Evolutionary conservation across 92 coral and sea anemone genomes (phyloP).

Genomic region (Pocillopora meandrina): DNA sequence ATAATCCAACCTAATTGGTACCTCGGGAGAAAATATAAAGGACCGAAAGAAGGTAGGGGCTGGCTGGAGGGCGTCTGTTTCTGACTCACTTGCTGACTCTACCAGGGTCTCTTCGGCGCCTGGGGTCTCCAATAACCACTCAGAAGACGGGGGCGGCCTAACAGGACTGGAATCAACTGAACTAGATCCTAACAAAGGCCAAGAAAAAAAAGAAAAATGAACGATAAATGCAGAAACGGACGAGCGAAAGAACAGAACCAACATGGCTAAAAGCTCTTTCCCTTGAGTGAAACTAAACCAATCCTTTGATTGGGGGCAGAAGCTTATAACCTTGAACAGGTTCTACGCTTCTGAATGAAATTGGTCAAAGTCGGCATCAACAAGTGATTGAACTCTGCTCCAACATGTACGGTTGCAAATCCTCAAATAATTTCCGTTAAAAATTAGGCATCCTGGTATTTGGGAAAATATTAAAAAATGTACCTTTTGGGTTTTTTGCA

Average conservation of each 20-base stretch:
- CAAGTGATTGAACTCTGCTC: too few species aligned
- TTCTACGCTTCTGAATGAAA: too few species aligned
- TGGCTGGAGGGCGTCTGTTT: slow-evolving; percentile 52
- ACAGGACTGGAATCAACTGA: slow-evolving; percentile 64
- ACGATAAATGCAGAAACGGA: neutral
- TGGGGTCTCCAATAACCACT: slow-evolving; percentile 53
- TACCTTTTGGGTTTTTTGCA: slow-evolving; percentile 86
- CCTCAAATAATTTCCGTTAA: too few species aligned
- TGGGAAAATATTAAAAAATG: neutral
- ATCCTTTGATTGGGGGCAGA: too few species aligned
- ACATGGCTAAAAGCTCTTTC: too few species aligned
- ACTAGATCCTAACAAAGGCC: slow-evolving; percentile 37
- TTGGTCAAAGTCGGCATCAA: too few species aligned
- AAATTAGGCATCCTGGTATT: neutral
- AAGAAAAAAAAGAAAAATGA: neutral
- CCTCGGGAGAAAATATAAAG: slow-evolving; percentile 93
- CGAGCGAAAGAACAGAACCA: too few species aligned
- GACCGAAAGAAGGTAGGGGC: slow-evolving; percentile 87
- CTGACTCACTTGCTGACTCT: slow-evolving; percentile 58
- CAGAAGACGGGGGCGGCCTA: slow-evolving; percentile 26
- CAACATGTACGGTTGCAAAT: too few species aligned
- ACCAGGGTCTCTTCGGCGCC: slow-evolving; percentile 51
- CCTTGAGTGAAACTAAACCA: too few species aligned
- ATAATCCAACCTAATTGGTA: slow-evolving; percentile 95
- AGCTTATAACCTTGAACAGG: too few species aligned